Conservation (phyloP, 30 jellyfish, hydroid and myxozoan genomes). For the Hydractinia echinata region DNA sequence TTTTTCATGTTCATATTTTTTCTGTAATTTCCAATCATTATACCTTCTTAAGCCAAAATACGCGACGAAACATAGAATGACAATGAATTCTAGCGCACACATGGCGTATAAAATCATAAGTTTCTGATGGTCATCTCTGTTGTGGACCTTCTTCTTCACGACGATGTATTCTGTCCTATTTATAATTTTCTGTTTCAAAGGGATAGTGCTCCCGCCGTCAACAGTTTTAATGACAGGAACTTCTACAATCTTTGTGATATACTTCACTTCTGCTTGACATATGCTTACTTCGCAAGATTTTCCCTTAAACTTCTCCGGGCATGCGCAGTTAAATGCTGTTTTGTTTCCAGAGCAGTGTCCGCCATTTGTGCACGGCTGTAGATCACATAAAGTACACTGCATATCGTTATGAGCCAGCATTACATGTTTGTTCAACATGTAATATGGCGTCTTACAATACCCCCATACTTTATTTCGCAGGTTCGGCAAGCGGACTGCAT, state of each 20-base stretch:
- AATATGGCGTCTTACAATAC: conserved; percentile 10
- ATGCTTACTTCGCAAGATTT: conserved; percentile 14
- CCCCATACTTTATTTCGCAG: conserved; percentile 16
- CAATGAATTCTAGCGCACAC: conserved; percentile 20
- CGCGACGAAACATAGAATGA: conserved; percentile 19
- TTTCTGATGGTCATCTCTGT: conserved; percentile 13
- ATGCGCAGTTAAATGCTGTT: conserved; percentile 4
- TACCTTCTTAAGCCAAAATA: conserved; percentile 8
- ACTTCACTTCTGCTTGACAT: neutral
- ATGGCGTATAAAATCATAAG: conserved; percentile 16
- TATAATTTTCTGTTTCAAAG: conserved; percentile 2
- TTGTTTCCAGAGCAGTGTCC: conserved; percentile 18
- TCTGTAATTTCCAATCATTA: conserved; percentile 1
- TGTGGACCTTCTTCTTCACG: neutral
- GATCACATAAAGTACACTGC: conserved; percentile 15
- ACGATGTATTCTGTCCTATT: conserved; percentile 6
- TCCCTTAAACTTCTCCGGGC: conserved; percentile 11
- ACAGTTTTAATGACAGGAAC: conserved; percentile 1
- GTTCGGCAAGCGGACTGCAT: neutral
- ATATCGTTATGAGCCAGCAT: conserved; percentile 10
- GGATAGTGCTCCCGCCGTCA: neutral
- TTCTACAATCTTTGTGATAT: neutral
- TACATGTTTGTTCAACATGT: neutral
- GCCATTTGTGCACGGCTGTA: conserved; percentile 11
- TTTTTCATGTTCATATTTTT: conserved; percentile 24